These are phyloP conservation scores for Theonella swinhoei DNA, from an alignment of 37 sponge, comb jelly and placozoan species.

Conservation along the genomic window DNA sequence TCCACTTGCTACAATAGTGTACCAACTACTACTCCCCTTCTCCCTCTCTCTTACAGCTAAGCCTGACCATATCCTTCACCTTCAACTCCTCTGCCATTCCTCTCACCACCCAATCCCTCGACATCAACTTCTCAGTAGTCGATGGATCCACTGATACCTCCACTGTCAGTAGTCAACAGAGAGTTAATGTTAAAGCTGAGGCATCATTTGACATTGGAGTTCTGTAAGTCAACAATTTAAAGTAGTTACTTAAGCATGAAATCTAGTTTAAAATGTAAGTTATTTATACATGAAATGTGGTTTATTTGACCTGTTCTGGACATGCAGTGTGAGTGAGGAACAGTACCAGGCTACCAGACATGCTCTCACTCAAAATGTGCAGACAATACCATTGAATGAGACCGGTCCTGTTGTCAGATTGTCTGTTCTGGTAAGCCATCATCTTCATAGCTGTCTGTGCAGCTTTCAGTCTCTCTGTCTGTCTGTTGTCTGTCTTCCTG, in stretches of 20 bases:
- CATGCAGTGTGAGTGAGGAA: background rate
- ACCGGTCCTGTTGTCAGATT: constrained; percentile 19
- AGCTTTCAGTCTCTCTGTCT: no score
- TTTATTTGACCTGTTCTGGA: no score
- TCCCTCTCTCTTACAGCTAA: background rate
- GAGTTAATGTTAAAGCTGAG: background rate
- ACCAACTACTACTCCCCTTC: background rate
- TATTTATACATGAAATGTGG: no score
- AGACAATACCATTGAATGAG: constrained; percentile 5
- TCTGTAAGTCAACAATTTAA: background rate
- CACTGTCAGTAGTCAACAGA: background rate
- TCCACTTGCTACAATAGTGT: background rate
- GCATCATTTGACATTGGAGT: background rate
- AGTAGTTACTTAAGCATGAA: background rate
- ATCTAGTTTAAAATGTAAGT: no score
- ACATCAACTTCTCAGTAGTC: background rate
- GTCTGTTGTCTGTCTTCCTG: no score
- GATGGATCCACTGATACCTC: background rate
- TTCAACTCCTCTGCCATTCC: constrained; percentile 4
- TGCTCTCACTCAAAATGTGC: background rate
- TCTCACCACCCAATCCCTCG: background rate
- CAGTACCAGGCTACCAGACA: background rate
- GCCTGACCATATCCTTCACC: constrained; percentile 1
- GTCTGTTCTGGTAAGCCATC: background rate
- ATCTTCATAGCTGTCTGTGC: no score